Evolutionary conservation across 1,140 invertebrate species (phyloP).

Genomic region (Bombus superbus): DNA sequence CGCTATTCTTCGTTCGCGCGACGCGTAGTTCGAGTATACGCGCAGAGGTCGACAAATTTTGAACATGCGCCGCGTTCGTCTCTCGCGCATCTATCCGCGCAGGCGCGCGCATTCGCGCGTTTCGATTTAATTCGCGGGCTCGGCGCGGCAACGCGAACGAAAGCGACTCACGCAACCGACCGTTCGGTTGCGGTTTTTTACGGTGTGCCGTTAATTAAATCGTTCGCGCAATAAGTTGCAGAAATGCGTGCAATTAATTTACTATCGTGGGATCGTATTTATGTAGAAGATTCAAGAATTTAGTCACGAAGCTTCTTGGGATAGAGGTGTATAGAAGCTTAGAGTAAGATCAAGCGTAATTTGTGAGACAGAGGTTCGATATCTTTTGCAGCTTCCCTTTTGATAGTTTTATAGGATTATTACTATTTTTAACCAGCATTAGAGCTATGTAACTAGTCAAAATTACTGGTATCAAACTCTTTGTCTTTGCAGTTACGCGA

Average conservation of each 20-base stretch:
- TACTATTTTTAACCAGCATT: too few species aligned
- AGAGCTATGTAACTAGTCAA: too few species aligned
- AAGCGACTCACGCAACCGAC: constrained; percentile 11
- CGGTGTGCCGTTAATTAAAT: constrained; percentile 37
- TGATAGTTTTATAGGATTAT: too few species aligned
- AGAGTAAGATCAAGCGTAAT: too few species aligned
- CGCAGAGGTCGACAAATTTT: background rate
- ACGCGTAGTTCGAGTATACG: background rate
- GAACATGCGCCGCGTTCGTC: background rate
- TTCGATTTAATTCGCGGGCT: constrained; percentile 33
- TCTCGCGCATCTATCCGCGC: background rate
- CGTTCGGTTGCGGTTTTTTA: constrained; percentile 42
- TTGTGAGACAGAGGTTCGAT: background rate
- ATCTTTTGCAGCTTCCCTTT: too few species aligned
- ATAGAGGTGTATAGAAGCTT: too few species aligned
- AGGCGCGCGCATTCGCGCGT: constrained; percentile 13
- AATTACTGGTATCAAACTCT: too few species aligned
- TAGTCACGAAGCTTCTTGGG: background rate
- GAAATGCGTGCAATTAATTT: background rate
- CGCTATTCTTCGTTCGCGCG: constrained; percentile 20
- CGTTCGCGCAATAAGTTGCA: background rate
- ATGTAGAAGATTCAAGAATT: background rate
- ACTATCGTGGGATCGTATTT: background rate
- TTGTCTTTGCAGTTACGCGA: too few species aligned
- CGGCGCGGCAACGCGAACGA: background rate